Conservation (phyloP, 2,113 vertebrate genomes). For the Platysternon megacephalum region DNA sequence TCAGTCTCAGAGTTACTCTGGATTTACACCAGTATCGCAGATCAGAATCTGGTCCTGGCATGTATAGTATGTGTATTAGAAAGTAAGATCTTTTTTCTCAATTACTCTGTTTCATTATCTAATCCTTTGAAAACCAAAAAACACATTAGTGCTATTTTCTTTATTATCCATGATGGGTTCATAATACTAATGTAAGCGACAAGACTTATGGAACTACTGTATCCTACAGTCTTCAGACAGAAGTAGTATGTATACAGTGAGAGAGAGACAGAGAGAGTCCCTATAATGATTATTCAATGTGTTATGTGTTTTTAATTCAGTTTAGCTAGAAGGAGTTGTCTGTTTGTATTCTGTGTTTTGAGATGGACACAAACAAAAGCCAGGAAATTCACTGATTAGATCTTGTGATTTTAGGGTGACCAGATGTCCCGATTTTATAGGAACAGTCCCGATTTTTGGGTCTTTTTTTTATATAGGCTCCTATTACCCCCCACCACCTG, state of each 20-base stretch:
- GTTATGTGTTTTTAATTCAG: neutral
- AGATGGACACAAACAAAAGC: neutral
- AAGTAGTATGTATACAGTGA: fast-evolving
- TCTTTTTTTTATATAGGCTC: too few species aligned
- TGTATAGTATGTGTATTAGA: neutral
- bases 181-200: neutral
- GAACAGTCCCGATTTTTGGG: too few species aligned
- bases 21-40: neutral
- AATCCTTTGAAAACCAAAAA: neutral
- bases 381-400: neutral
- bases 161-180: neutral
- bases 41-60: neutral
- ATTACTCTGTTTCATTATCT: neutral
- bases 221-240: neutral
- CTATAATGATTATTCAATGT: neutral
- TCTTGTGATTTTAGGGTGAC: neutral
- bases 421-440: too few species aligned
- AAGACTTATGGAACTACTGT: neutral
- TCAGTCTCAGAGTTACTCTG: neutral
- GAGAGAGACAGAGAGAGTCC: neutral
- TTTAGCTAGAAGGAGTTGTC: neutral
- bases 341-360: neutral
- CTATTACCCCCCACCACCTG: too few species aligned
- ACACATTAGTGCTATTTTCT: neutral
- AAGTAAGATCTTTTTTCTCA: neutral